phyloP scores from a whole-genome alignment of 2,113 vertebrate genomes.

The Okapia johnstoni region DNA sequence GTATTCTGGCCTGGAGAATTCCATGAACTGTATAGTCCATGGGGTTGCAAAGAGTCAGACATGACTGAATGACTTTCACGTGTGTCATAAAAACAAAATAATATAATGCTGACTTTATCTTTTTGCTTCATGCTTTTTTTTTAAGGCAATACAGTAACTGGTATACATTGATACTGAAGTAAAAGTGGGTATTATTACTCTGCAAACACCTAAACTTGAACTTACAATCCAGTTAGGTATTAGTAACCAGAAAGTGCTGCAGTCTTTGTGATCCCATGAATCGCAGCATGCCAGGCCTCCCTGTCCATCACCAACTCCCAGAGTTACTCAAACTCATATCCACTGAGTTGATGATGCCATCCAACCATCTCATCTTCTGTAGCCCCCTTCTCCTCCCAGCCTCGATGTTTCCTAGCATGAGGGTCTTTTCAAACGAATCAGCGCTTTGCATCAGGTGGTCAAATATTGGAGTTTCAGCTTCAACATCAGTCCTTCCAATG shows the following conservation, averaged over 20 bases:
- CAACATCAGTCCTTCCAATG: background rate
- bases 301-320: background rate
- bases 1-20: background rate
- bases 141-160: background rate
- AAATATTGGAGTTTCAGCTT: background rate
- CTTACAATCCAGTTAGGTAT: background rate
- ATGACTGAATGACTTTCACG: background rate
- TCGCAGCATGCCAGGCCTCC: background rate
- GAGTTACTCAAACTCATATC: background rate
- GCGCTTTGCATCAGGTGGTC: background rate
- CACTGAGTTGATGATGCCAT: background rate
- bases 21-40: background rate
- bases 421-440: background rate
- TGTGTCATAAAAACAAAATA: background rate
- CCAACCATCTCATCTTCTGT: background rate
- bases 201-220: background rate
- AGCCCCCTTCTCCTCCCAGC: background rate
- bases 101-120: background rate
- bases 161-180: background rate
- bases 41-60: background rate
- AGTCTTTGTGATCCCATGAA: background rate
- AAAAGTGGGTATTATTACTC: background rate
- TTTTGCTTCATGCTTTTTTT: background rate
- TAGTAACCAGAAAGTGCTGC: background rate
- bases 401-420: background rate